These are phyloP conservation scores for Myzus persicae DNA, from an alignment of 1,140 invertebrate genomes.

Conservation along the genomic window DNA sequence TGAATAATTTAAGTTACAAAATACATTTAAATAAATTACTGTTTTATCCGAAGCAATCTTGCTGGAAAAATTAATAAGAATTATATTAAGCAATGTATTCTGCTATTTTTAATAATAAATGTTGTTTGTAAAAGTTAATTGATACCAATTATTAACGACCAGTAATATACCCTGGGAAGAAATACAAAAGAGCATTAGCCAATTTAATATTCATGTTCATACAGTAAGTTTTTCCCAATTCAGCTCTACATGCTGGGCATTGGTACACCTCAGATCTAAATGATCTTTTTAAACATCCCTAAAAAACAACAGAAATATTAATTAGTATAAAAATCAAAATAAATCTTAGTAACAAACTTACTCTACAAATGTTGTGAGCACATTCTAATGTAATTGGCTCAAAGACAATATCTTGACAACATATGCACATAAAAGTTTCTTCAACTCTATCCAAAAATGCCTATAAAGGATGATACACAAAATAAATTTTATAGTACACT, in stretches of 20 bases:
- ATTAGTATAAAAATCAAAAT: too few relatives aligned
- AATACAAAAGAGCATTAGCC: neutral
- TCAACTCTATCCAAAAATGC: conserved; percentile 73
- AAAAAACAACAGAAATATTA: conserved; percentile 6
- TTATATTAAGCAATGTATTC: too few relatives aligned
- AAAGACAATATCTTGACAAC: conserved; percentile 79
- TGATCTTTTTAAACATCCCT: conserved; percentile 74
- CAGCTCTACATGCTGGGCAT: conserved; percentile 75
- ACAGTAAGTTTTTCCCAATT: conserved; percentile 68
- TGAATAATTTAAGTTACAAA: too few relatives aligned
- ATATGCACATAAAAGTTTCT: conserved; percentile 78
- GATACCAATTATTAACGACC: neutral
- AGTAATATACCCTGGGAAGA: neutral
- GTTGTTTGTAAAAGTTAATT: too few relatives aligned
- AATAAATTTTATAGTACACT: neutral
- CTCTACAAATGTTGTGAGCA: conserved; percentile 79
- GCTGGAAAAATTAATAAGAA: too few relatives aligned
- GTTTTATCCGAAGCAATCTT: too few relatives aligned
- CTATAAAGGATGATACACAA: conserved; percentile 64
- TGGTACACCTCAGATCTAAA: conserved; percentile 72
- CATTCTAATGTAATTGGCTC: conserved; percentile 80
- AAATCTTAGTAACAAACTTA: conserved; percentile 63
- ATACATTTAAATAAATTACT: too few relatives aligned
- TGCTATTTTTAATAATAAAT: too few relatives aligned
- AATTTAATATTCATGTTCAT: neutral